Conservation (phyloP, 2,113 vertebrate genomes). For the Anas platyrhynchos region DNA sequence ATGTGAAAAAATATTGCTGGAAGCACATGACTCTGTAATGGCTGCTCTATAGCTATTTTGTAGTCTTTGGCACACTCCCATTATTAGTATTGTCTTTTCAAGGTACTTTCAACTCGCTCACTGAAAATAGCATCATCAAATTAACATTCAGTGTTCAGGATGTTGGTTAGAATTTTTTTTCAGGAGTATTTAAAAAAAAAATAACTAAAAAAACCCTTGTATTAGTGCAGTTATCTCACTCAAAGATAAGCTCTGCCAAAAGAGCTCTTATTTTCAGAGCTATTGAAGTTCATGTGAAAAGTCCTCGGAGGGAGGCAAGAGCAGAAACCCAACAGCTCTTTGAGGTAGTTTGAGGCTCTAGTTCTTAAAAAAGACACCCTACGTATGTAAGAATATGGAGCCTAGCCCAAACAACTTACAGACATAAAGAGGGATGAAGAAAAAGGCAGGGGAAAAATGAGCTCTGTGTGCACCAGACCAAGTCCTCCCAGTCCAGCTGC, state of each 20-base stretch:
- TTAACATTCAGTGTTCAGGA: neutral
- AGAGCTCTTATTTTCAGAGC: neutral
- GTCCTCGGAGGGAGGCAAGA: neutral
- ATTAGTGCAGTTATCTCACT: neutral
- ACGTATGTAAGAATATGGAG: neutral
- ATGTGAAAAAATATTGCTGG: neutral
- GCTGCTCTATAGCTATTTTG: neutral
- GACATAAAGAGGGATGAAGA: neutral
- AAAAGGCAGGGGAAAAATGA: neutral
- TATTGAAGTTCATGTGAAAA: neutral
- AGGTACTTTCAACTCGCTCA: neutral
- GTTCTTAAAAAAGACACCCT: neutral
- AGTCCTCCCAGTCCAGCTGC: neutral
- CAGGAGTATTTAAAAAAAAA: neutral
- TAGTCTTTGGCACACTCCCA: neutral
- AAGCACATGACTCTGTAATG: accelerated
- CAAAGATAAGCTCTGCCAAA: neutral
- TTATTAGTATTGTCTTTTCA: neutral
- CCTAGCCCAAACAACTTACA: neutral
- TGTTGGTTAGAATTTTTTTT: neutral
- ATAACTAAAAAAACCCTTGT: neutral
- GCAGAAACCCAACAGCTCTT: neutral
- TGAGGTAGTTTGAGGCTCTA: neutral
- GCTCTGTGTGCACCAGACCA: neutral
- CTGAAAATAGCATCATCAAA: neutral